Percentiles rank a stretch among this genome's conserved stretches.
Conservation (phyloP, 2,113 vertebrate species). For the Saccopteryx leptura region DNA sequence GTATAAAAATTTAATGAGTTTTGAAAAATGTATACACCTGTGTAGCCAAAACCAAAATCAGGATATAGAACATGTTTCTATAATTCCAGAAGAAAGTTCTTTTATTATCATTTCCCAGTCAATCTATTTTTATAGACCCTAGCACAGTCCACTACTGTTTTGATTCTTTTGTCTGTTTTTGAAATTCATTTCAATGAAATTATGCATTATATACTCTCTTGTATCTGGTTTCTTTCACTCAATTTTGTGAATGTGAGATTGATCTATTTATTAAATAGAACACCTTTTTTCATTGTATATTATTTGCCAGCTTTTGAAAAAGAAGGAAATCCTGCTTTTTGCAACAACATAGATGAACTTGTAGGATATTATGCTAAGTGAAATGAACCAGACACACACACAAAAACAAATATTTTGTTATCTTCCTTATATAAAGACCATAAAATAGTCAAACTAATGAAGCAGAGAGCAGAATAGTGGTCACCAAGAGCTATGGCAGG, state of each 20-base stretch:
- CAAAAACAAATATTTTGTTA: neutral
- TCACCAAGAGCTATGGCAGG: neutral
- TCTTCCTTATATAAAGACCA: neutral
- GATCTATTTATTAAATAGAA: neutral
- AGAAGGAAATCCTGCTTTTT: neutral
- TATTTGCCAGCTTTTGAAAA: neutral
- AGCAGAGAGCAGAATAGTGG: neutral
- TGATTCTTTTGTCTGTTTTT: neutral
- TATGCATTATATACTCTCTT: neutral
- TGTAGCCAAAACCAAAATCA: neutral
- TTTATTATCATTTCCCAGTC: neutral
- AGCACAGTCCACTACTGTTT: neutral
- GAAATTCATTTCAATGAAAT: conserved; percentile 6
- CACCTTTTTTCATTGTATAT: neutral
- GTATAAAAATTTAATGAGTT: neutral
- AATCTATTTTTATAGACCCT: neutral
- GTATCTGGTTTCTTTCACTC: neutral
- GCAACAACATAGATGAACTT: neutral
- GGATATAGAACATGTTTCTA: conserved; percentile 4
- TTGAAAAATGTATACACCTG: neutral
- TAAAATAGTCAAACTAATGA: neutral
- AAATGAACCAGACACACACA: neutral
- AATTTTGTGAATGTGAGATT: neutral
- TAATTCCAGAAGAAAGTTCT: neutral
- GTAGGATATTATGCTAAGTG: neutral